These are phyloP conservation scores for Norana najaformis DNA, from an alignment of 2,888 invertebrate species.

Conservation along the genomic window DNA sequence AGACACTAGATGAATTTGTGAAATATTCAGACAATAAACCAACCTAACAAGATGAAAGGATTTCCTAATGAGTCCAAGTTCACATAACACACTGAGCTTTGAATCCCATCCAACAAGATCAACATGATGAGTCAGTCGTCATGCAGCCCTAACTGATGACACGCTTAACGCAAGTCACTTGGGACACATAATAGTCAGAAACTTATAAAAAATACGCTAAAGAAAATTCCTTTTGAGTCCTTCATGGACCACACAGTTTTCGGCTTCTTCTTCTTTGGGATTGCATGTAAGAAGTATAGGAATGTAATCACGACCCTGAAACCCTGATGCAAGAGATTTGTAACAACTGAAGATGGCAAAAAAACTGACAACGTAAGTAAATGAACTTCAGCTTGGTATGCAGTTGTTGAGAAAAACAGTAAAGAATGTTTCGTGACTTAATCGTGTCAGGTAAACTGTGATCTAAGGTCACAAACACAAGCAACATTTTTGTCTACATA, in stretches of 20 bases:
- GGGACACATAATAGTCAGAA: not conserved
- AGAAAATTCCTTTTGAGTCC: not conserved
- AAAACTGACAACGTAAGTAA: not conserved
- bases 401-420: not conserved
- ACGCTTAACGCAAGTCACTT: not conserved
- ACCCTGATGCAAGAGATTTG: not conserved
- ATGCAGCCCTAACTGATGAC: not conserved
- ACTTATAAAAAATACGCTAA: not conserved
- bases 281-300: not conserved
- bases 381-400: constrained; percentile 13
- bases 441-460: not conserved
- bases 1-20: not conserved
- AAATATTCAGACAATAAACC: not conserved
- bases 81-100: not conserved
- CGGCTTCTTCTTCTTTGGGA: not conserved
- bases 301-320: not conserved
- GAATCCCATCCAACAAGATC: not conserved
- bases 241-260: not conserved
- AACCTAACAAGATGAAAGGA: not conserved
- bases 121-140: not conserved
- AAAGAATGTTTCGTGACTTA: not conserved
- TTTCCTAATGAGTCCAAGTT: not conserved
- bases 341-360: not conserved
- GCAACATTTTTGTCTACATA: not conserved
- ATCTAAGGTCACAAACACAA: not conserved